Evolutionary conservation across 2,888 invertebrate genomes (phyloP).

Genomic region (Idaea aversata): DNA sequence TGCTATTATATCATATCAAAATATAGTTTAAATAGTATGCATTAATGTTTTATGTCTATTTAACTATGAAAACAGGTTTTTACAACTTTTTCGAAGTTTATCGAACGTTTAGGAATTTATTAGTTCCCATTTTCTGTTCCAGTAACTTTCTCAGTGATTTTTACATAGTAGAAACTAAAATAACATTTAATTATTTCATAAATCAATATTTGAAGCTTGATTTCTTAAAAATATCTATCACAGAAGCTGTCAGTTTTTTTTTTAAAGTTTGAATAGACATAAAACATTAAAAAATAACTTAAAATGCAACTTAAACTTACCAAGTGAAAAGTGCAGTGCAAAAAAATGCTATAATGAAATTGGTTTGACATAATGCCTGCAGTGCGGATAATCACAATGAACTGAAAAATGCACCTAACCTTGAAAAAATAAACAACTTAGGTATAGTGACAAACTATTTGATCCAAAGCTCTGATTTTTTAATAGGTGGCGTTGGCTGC

Average conservation of each 20-base stretch:
- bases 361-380: constrained; percentile 27
- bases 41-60: background rate
- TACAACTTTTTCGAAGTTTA: background rate
- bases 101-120: background rate
- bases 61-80: background rate
- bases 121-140: background rate
- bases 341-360: constrained; percentile 29
- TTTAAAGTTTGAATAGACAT: constrained; percentile 29
- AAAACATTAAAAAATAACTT: constrained; percentile 22
- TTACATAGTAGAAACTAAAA: too few relatives aligned
- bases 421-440: background rate
- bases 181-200: too few relatives aligned
- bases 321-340: constrained; percentile 40
- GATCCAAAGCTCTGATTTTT: too few relatives aligned
- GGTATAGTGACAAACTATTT: background rate
- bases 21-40: constrained; percentile 7
- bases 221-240: background rate
- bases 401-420: background rate
- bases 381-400: constrained; percentile 13
- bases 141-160: constrained; percentile 5
- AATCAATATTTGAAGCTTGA: too few relatives aligned
- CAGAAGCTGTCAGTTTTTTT: background rate
- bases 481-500: too few relatives aligned
- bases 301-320: constrained; percentile 35
- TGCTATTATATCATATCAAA: constrained; percentile 18